Evolutionary conservation across 2,113 vertebrate species (phyloP), one percentile per base, ranked within the genome.

Genomic region (Notechis scutatus): DNA sequence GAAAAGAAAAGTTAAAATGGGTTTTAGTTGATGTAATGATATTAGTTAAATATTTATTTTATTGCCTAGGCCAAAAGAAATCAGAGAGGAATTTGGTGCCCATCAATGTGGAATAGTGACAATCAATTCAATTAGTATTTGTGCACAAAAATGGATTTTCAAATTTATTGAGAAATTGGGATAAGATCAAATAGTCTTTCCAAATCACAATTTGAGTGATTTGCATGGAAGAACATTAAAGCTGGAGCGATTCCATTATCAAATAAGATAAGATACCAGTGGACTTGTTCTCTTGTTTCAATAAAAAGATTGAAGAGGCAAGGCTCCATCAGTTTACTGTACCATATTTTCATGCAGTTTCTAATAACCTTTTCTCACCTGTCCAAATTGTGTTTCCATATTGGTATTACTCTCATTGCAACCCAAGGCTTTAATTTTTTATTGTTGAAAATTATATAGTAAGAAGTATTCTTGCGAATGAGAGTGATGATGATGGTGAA

Each of bases 391-490:
- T 86, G 12, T 34, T 29, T 91, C 9, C 20, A 4, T 56, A 29
- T 45, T 87, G 9, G 2, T 87, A 59, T 29, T 29, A 56, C 26
- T 57, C 18, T 26, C 5, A 54, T 85, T 93, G 2, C 56, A 56
- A 12, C 69, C 81, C 52, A 47, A 54, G 10, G 59, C 18, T 88
- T 74, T 23, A 52, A 85, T 93, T 50, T 91, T 74, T 26, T 26
- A 42, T 81, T 81, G 87, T 92, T 18, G n/a, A 89, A 89, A 74
- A 1, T 0, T 91, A 34, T 61, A 8, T 92, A 98, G 98, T 92
- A 81, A 95, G 93, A 95, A 95, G 50, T 64, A 3, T 34, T 95
- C 91, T 90, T 34, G 94, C 94, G 90, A 95, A 96, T 87, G 94
- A 95, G 0, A 0, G 11, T 61, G 94, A 59, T 90, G 69, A 47